Conservation (phyloP, 1,140 invertebrate genomes). For the Temnothorax curvispinosus region DNA sequence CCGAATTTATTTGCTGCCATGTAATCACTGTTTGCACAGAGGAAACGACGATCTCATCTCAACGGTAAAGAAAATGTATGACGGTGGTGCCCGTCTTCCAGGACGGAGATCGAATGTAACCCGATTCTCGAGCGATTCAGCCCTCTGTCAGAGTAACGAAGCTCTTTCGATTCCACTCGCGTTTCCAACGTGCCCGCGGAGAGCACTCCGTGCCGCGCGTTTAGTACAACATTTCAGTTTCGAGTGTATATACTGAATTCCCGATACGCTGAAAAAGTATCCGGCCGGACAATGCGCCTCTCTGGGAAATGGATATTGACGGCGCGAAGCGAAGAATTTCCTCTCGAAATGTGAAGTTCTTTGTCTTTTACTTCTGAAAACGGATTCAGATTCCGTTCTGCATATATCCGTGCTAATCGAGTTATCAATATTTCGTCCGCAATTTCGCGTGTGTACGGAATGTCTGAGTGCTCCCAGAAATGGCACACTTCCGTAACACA, state of each 20-base stretch:
- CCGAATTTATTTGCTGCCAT: constrained; percentile 13
- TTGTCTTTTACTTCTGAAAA: background rate
- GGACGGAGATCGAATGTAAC: constrained; percentile 47
- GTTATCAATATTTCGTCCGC: background rate
- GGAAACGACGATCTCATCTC: constrained; percentile 48
- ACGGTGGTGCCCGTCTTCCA: background rate
- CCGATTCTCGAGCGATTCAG: constrained; percentile 38
- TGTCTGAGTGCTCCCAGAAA: constrained; percentile 2
- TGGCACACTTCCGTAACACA: background rate
- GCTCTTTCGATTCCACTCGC: constrained; percentile 59
- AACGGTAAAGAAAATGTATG: constrained; percentile 40
- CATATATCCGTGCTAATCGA: background rate
- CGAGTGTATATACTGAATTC: constrained; percentile 47
- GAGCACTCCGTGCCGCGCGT: constrained; percentile 7
- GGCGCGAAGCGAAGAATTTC: background rate
- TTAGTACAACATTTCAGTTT: constrained; percentile 46
- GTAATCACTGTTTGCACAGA: constrained; percentile 53
- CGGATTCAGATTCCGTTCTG: background rate
- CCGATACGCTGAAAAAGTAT: background rate
- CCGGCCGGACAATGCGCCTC: constrained; percentile 3
- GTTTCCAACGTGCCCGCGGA: constrained; percentile 7
- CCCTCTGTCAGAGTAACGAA: constrained; percentile 49
- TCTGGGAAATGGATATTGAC: background rate
- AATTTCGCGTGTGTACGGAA: no score
- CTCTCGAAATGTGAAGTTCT: background rate